phyloP scores from a whole-genome alignment of 2,797 vertebrate species.

The Thamnophis elegans region DNA sequence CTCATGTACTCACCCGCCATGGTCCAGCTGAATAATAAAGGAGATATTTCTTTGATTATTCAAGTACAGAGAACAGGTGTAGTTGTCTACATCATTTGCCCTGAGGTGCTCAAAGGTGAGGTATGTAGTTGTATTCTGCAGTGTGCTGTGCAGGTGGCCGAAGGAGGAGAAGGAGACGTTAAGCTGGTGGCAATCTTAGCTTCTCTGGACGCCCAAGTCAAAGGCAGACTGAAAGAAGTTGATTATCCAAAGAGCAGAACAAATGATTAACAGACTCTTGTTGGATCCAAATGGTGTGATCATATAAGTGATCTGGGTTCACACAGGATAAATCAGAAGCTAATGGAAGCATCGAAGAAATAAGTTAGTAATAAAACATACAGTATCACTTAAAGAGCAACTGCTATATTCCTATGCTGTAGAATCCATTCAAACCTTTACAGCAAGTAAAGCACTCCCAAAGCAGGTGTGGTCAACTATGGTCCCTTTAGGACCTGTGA shows the following conservation, averaged over 20 bases:
- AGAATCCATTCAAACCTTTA: neutral
- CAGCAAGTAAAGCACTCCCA: neutral
- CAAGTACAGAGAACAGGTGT: conserved; percentile 27
- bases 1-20: conserved; percentile 26
- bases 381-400: neutral
- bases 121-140: conserved; percentile 7
- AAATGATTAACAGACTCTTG: conserved; percentile 21
- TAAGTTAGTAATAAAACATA: neutral
- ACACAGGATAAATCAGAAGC: neutral
- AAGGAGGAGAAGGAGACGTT: neutral
- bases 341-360: neutral
- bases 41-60: conserved; percentile 12
- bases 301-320: neutral
- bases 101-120: conserved; percentile 20
- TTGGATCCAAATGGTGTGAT: neutral
- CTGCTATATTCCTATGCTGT: neutral
- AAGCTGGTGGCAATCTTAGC: conserved; percentile 6
- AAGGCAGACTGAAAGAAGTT: neutral
- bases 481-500: neutral
- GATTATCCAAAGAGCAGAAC: conserved; percentile 24
- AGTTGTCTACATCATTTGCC: conserved; percentile 18
- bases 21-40: conserved; percentile 9
- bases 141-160: neutral
- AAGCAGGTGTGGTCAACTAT: neutral
- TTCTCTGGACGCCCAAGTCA: conserved; percentile 7